Percentiles rank a stretch among this genome's conserved stretches.
Conservation (phyloP, 2,888 invertebrate species). For the Stictocephala bisonia region DNA sequence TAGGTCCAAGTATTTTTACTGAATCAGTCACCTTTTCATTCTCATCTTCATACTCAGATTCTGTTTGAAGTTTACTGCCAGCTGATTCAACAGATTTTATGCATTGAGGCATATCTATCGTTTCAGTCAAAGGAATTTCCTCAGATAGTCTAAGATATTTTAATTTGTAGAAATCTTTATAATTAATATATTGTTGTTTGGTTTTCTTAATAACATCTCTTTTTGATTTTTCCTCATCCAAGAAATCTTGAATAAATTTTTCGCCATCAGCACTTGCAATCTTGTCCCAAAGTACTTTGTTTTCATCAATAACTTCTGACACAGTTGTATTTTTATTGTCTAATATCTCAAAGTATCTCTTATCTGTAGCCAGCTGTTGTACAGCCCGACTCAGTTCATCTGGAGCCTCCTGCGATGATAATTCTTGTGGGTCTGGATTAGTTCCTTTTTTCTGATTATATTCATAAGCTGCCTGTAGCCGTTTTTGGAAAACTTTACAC, state of each 20-base stretch:
- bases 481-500: slow-evolving; percentile 1
- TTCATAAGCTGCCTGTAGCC: slow-evolving; percentile 16
- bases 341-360: not conserved
- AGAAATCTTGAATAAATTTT: too few relatives aligned
- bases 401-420: not conserved
- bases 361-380: not conserved
- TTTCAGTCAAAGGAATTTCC: not conserved
- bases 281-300: slow-evolving; percentile 20
- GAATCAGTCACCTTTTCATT: too few relatives aligned
- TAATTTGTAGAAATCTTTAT: slow-evolving; percentile 18
- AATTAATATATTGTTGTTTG: not conserved
- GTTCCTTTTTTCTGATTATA: slow-evolving; percentile 26
- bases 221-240: too few relatives aligned
- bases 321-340: not conserved
- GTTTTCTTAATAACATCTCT: not conserved
- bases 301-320: not conserved
- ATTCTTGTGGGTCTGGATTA: too few relatives aligned
- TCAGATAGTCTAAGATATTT: not conserved
- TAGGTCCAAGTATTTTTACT: too few relatives aligned
- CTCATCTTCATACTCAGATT: too few relatives aligned
- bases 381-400: not conserved
- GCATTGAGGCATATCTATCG: not conserved
- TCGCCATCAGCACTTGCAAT: too few relatives aligned
- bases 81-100: too few relatives aligned
- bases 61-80: too few relatives aligned